Evolutionary conservation across 2,888 invertebrate species (phyloP).

Genomic region (Monochamus alternatus): DNA sequence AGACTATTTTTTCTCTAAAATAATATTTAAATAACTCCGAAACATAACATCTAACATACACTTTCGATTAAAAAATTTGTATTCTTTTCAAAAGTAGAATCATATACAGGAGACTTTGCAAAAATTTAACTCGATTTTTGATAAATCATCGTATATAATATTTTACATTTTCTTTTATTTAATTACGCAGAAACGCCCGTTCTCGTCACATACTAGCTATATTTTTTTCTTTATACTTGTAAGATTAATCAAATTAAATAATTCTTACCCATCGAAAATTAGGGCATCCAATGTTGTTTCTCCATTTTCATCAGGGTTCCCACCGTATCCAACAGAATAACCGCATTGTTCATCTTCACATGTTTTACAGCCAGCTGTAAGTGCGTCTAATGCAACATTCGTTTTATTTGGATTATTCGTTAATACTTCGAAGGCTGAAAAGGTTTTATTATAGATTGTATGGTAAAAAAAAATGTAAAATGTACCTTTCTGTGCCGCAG

Average conservation of each 20-base stretch:
- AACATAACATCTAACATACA: no score
- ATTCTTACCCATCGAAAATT: constrained; percentile 94
- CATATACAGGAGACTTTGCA: no score
- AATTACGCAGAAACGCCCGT: no score
- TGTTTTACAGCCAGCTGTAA: constrained; percentile 87
- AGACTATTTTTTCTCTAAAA: no score
- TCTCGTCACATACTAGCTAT: no score
- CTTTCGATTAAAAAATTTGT: no score
- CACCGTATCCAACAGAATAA: constrained; percentile 95
- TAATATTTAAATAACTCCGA: no score
- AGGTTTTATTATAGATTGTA: background rate
- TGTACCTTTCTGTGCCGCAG: constrained; percentile 27
- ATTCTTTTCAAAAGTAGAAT: no score
- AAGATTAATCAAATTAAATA: background rate
- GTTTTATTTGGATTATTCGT: constrained; percentile 15
- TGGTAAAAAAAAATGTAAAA: background rate
- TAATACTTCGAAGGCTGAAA: constrained; percentile 30
- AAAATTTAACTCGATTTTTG: no score
- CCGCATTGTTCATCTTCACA: constrained; percentile 94
- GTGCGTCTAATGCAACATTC: constrained; percentile 79
- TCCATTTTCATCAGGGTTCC: constrained; percentile 95
- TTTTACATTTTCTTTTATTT: no score
- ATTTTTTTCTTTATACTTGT: background rate
- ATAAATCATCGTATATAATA: no score
- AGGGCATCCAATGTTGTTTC: constrained; percentile 97